phyloP scores from a whole-genome alignment of 2,113 vertebrate genomes.

The Aegithalos caudatus region DNA sequence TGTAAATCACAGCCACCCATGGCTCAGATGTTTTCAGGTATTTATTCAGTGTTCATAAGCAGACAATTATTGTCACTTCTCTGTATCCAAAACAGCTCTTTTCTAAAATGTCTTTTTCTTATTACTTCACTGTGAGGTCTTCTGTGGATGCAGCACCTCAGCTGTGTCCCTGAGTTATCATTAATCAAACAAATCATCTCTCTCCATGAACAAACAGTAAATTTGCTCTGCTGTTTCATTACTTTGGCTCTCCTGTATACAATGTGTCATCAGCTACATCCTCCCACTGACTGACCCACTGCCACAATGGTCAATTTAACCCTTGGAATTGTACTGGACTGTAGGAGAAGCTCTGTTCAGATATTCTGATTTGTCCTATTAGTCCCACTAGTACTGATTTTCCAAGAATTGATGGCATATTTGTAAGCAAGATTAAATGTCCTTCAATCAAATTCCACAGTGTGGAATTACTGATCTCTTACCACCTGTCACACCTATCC shows the following conservation, averaged over 20 bases:
- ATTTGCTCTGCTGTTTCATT: not conserved
- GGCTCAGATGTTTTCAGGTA: not conserved
- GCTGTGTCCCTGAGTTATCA: not conserved
- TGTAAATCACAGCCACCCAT: not conserved
- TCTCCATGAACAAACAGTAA: not conserved
- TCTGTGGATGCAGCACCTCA: not conserved
- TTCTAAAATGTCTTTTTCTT: not conserved
- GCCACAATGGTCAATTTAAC: conserved; percentile 32
- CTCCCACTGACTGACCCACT: conserved; percentile 1
- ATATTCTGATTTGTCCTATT: not conserved
- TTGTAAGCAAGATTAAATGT: conserved; percentile 58
- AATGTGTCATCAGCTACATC: not conserved
- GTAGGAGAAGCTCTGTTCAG: not conserved
- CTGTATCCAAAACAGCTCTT: not conserved
- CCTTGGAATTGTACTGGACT: not conserved
- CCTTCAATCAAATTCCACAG: conserved; percentile 46
- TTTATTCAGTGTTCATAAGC: not conserved
- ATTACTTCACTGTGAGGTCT: not conserved
- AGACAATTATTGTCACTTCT: not conserved
- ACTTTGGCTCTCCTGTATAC: not conserved
- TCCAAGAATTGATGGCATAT: conserved; percentile 25
- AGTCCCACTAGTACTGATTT: not conserved
- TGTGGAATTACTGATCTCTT: not conserved
- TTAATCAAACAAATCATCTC: not conserved
- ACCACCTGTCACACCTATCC: not conserved